Percentiles rank a stretch among this genome's conserved stretches.
These are phyloP conservation scores for Muschampia plurimacula DNA, from an alignment of 2,888 invertebrate species.

Conservation along the genomic window DNA sequence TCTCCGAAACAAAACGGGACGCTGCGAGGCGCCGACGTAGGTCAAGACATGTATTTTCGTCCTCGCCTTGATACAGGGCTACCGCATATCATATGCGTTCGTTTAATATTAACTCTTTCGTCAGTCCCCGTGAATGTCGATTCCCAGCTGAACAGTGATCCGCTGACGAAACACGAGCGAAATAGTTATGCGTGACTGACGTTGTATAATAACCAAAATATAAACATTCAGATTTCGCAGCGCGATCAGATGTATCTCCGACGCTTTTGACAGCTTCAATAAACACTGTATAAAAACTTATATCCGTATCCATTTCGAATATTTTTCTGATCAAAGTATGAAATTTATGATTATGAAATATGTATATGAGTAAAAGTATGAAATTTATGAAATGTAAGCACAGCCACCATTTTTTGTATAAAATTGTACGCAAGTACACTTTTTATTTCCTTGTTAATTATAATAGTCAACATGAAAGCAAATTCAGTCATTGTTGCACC, in stretches of 20 bases:
- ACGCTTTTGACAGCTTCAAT: conserved; percentile 38
- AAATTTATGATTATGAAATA: background rate
- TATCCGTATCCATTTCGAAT: conserved; percentile 7
- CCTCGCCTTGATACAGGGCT: conserved; percentile 84
- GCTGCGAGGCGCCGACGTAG: conserved; percentile 64
- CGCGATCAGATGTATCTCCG: conserved; percentile 38
- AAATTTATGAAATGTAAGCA: background rate
- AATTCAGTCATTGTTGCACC: no score
- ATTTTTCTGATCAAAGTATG: conserved; percentile 8
- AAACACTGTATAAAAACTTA: conserved; percentile 37
- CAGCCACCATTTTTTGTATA: background rate
- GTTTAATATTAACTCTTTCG: conserved; percentile 81
- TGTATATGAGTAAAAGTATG: no score
- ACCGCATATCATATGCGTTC: conserved; percentile 73
- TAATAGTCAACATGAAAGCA: no score
- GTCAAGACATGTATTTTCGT: conserved; percentile 81
- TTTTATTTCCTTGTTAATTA: background rate
- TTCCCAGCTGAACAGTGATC: conserved; percentile 41
- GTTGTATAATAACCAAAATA: conserved; percentile 39
- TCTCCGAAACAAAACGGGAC: conserved; percentile 68
- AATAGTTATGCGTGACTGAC: conserved; percentile 42
- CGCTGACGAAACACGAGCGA: conserved; percentile 42
- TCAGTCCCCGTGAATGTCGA: conserved; percentile 64
- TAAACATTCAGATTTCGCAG: conserved; percentile 33
- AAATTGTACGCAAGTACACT: background rate